Evolutionary conservation across 1,140 invertebrate species (phyloP).

Genomic region (Micrasema minimum): DNA sequence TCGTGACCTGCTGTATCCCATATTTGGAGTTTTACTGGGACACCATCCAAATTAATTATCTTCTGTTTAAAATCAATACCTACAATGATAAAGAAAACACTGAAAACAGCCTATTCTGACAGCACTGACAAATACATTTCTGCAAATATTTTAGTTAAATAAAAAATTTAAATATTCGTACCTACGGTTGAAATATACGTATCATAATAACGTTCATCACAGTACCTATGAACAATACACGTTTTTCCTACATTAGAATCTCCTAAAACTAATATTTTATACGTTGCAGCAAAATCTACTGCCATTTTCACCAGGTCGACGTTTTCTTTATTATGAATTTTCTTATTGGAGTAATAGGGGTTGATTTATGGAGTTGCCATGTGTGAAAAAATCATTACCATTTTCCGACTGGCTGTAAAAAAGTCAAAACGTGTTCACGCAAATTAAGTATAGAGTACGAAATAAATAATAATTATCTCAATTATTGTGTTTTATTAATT

Average conservation of each 20-base stretch:
- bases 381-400: constrained; percentile 31
- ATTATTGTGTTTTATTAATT: no score
- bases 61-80: constrained; percentile 94
- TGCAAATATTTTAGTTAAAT: constrained; percentile 8
- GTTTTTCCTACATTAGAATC: constrained; percentile 94
- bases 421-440: neutral
- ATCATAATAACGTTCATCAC: constrained; percentile 90
- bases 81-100: constrained; percentile 55
- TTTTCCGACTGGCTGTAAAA: no score
- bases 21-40: constrained; percentile 88
- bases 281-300: constrained; percentile 84
- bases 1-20: constrained; percentile 85
- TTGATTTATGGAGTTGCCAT: constrained; percentile 27
- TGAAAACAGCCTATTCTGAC: constrained; percentile 17
- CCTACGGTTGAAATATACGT: constrained; percentile 93
- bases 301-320: constrained; percentile 71
- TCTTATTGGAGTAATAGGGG: constrained; percentile 19
- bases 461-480: no score
- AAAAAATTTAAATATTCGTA: constrained; percentile 61
- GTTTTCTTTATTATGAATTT: constrained; percentile 44
- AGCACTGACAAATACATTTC: constrained; percentile 13
- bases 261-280: constrained; percentile 87
- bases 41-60: constrained; percentile 86
- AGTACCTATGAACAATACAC: constrained; percentile 90
- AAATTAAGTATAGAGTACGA: no score